Percentiles rank a stretch among this genome's conserved stretches.
These are phyloP conservation scores for Embiotoca jacksoni DNA, from an alignment of 2,113 vertebrate genomes.

Conservation along the genomic window DNA sequence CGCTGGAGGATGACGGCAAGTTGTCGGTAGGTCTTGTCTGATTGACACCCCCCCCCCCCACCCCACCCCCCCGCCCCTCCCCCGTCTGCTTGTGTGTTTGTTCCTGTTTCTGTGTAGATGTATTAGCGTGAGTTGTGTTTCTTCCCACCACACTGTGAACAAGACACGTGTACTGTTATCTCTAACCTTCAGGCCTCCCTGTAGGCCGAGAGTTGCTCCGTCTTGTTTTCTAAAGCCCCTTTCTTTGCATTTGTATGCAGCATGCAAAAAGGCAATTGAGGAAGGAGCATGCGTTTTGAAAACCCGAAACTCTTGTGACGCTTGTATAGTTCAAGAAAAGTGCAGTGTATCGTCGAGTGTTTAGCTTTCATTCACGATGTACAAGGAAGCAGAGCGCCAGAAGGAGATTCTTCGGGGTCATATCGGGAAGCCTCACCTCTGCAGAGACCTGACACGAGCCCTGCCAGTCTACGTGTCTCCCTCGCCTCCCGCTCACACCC, in stretches of 20 bases:
- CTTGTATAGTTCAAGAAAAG: background rate
- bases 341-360: background rate
- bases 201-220: slow-evolving; percentile 80
- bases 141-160: slow-evolving; percentile 45
- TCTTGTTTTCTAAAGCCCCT: slow-evolving; percentile 68
- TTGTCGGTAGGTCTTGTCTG: slow-evolving; percentile 85
- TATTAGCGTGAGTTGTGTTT: slow-evolving; percentile 33
- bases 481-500: slow-evolving; percentile 58
- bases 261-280: slow-evolving; percentile 45
- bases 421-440: slow-evolving; percentile 85
- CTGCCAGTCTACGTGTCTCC: slow-evolving; percentile 10
- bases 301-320: slow-evolving; percentile 4
- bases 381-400: slow-evolving; percentile 50
- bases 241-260: slow-evolving; percentile 26
- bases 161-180: slow-evolving; percentile 73
- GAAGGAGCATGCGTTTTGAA: slow-evolving; percentile 32
- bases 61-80: background rate
- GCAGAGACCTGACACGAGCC: slow-evolving; percentile 75
- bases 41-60: slow-evolving; percentile 53
- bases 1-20: slow-evolving; percentile 84
- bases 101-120: slow-evolving; percentile 61
- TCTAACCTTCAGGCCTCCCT: slow-evolving; percentile 50
- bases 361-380: slow-evolving; percentile 13
- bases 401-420: slow-evolving; percentile 83
- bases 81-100: slow-evolving; percentile 65